These are phyloP conservation scores for Anthrax anthrax DNA, from an alignment of 2,888 invertebrate species.

Conservation along the genomic window DNA sequence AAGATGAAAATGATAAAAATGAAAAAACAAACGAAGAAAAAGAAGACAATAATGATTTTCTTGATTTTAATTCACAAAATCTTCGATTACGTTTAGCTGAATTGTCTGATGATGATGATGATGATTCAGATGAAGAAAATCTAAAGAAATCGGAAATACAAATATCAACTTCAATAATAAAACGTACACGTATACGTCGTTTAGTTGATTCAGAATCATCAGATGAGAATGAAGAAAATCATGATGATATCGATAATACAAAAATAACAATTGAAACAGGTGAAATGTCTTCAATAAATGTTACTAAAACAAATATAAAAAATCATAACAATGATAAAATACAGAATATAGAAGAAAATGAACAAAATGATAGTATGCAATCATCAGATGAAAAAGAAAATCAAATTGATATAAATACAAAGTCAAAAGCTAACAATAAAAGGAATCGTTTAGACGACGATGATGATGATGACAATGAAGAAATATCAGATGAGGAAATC, in stretches of 20 bases:
- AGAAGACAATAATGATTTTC: constrained; percentile 13
- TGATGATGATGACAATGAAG: constrained; percentile 3
- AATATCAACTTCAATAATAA: constrained; percentile 7
- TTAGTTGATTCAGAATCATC: constrained; percentile 30
- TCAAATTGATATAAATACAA: neutral
- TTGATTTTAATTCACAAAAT: constrained; percentile 31
- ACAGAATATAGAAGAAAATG: neutral
- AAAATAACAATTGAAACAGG: neutral
- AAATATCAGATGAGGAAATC: no score
- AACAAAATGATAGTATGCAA: neutral
- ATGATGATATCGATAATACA: neutral
- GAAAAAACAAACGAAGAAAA: constrained; percentile 14
- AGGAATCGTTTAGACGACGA: constrained; percentile 5
- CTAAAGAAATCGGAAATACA: constrained; percentile 7
- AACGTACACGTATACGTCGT: constrained; percentile 22
- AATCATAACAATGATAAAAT: neutral
- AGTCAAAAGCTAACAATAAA: constrained; percentile 2
- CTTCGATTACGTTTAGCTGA: constrained; percentile 28
- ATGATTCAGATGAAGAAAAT: constrained; percentile 17
- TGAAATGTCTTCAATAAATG: neutral
- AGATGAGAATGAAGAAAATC: constrained; percentile 11
- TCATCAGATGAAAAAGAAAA: neutral
- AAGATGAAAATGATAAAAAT: constrained; percentile 10
- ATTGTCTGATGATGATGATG: constrained; percentile 17
- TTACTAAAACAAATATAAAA: neutral